phyloP scores from a whole-genome alignment of 2,797 vertebrate species.

The Stomatorhinus walkeri region DNA sequence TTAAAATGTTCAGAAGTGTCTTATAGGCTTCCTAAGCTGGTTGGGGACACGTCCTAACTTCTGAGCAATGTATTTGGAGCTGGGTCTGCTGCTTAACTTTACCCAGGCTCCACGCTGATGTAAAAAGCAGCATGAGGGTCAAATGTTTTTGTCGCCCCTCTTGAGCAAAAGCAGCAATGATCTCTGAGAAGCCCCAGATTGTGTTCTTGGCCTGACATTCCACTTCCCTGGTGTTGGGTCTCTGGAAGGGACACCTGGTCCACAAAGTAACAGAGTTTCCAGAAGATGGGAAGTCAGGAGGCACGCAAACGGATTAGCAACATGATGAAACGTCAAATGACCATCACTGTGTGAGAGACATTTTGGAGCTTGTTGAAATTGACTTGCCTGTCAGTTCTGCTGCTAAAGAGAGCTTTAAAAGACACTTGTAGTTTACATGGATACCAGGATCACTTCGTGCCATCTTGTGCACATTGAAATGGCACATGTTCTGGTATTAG shows the following conservation, averaged over 20 bases:
- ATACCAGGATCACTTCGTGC: background rate
- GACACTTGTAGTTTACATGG: background rate
- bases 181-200: background rate
- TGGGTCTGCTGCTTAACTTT: constrained; percentile 33
- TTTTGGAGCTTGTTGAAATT: background rate
- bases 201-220: background rate
- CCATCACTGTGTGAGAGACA: background rate
- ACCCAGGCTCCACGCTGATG: constrained; percentile 28
- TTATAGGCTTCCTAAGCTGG: background rate
- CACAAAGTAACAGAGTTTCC: background rate
- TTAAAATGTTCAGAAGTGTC: background rate
- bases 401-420: background rate
- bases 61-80: constrained; percentile 17
- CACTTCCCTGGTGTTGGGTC: background rate
- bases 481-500: background rate
- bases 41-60: background rate
- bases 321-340: background rate
- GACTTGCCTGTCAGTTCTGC: background rate
- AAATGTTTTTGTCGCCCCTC: constrained; percentile 27
- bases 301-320: background rate
- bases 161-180: background rate
- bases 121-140: constrained; percentile 28
- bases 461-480: background rate
- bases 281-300: background rate
- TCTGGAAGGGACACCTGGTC: background rate